phyloP scores from a whole-genome alignment of 1,140 invertebrate genomes.

The Cotesia chilonis region DNA sequence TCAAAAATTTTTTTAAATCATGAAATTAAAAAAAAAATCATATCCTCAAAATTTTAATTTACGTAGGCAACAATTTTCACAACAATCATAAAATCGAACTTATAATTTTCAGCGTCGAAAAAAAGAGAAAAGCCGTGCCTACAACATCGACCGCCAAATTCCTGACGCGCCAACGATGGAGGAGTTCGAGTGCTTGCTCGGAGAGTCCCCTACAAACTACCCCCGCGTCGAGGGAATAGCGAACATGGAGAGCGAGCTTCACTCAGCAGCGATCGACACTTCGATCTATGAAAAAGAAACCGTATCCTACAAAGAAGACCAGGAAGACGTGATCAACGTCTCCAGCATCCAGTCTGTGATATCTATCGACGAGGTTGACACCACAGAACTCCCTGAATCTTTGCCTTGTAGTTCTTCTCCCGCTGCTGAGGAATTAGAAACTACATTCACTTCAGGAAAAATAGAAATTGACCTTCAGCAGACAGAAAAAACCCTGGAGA shows the following conservation, averaged over 20 bases:
- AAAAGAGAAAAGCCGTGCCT: constrained; percentile 51
- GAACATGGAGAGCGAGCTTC: constrained; percentile 64
- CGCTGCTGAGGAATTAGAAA: neutral
- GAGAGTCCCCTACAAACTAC: constrained; percentile 62
- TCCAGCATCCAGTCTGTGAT: neutral
- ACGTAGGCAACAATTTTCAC: too few relatives aligned
- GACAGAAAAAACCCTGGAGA: too few relatives aligned
- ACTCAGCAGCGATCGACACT: constrained; percentile 63
- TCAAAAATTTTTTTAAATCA: too few relatives aligned
- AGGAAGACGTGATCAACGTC: constrained; percentile 8
- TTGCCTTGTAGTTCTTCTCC: neutral
- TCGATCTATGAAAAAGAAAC: constrained; percentile 55
- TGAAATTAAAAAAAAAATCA: neutral
- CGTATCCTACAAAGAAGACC: neutral
- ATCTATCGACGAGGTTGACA: constrained; percentile 48
- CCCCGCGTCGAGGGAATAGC: constrained; percentile 61
- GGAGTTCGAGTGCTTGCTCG: constrained; percentile 61
- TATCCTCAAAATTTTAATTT: neutral
- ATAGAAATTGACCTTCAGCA: too few relatives aligned
- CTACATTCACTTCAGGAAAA: neutral
- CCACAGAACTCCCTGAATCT: constrained; percentile 25
- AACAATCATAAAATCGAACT: too few relatives aligned
- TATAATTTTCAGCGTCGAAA: constrained; percentile 52
- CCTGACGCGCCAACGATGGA: constrained; percentile 62
- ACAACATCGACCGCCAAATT: constrained; percentile 52